Base-by-base conservation (phyloP, 2,797 vertebrate genomes). In the Gadopsis bispinosus region DNA sequence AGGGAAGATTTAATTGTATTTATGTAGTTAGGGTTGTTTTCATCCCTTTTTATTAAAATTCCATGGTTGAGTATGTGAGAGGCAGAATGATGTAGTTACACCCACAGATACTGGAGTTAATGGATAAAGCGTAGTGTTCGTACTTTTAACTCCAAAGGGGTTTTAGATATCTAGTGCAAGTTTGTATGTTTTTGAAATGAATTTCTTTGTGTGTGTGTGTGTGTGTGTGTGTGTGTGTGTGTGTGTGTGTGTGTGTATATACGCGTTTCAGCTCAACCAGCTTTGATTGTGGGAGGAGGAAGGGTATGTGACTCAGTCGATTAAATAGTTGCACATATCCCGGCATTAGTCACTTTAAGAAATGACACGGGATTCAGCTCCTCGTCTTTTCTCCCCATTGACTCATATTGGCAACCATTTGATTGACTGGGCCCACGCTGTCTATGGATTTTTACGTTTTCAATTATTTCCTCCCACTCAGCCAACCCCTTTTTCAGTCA, bases 291-390 rank as follows among this genome's bases (percentile, higher is more conserved):
- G 45, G 80, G 81, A 79, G 87, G 70, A 83, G 53, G 74, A 74
- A 50, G 55, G 51, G 13, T 72, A 12, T 77, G 47, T 92, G 91
- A 93, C 83, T 92, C 91, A 89, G 41, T 73, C 4, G 6, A 86
- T 85, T 83, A 85, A 83, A 88, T 86, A 79, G 65, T 79, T 87
- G 53, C 77, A 85, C 74, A 61, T 77, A 76, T 87, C 82, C 66
- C 3, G 2, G 78, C 60, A 76, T 91, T 91, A 83, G 82, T 91
- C 87, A 88, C 62, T 66, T 75, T 22, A 74, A 86, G 73, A 87
- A 71, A 87, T 77, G 61, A 69, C 69, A 69, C 11, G 11, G 61
- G 77, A 78, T 79, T 79, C 69, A 75, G 59, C 73, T 79, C 51
- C 37, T 74, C 39, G 2, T 70, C 63, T 69, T 85, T 83, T 75